A percentile compares a stretch with the other conserved stretches of the same genome.
These are phyloP conservation scores for Sarcophilus harrisii DNA, from an alignment of 2,797 vertebrate species.

Conservation along the genomic window DNA sequence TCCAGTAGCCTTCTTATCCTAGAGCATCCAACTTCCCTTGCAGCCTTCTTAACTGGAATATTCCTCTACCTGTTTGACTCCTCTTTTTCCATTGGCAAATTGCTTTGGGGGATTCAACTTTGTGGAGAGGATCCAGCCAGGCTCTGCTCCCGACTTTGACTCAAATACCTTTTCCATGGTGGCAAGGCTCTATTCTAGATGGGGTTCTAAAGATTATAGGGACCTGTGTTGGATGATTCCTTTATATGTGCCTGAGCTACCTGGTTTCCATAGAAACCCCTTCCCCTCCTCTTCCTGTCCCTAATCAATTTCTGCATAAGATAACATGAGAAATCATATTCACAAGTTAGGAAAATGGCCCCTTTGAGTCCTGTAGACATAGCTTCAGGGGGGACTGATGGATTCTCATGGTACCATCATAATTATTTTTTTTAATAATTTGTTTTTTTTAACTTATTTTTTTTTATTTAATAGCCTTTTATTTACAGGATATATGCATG, in stretches of 20 bases:
- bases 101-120: neutral
- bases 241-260: neutral
- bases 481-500: too few species aligned
- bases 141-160: neutral
- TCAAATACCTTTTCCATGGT: neutral
- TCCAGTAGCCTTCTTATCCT: neutral
- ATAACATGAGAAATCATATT: neutral
- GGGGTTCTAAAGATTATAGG: neutral
- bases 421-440: too few species aligned
- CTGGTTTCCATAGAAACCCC: neutral
- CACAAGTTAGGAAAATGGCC: neutral
- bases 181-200: neutral
- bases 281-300: neutral
- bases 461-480: too few species aligned
- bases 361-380: neutral
- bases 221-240: neutral
- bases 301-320: neutral
- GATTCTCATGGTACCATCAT: neutral
- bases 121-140: neutral
- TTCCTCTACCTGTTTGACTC: neutral
- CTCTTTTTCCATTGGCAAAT: neutral
- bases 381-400: neutral
- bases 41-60: neutral
- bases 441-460: too few species aligned
- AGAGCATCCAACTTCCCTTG: neutral